These are phyloP conservation scores for Lysiphlebus fabarum DNA, from an alignment of 1,140 invertebrate genomes.

Conservation along the genomic window DNA sequence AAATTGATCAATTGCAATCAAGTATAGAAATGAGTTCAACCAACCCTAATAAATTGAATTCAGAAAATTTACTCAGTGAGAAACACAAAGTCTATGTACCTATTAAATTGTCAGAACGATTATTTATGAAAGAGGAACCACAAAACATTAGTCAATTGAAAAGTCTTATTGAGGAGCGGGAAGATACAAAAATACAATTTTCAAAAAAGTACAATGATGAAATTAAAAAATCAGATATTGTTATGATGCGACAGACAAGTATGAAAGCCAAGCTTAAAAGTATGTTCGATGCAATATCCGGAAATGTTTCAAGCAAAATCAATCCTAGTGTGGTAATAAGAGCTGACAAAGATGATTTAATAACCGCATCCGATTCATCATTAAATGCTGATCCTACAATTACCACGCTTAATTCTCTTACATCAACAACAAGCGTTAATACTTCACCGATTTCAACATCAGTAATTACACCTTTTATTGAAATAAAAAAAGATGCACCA, in stretches of 20 bases:
- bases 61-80: neutral
- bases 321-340: slow-evolving; percentile 50
- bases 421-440: slow-evolving; percentile 44
- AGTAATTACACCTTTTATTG: slow-evolving; percentile 37
- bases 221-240: slow-evolving; percentile 48
- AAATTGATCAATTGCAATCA: neutral
- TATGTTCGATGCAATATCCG: slow-evolving; percentile 54
- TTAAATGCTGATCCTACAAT: slow-evolving; percentile 5
- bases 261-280: slow-evolving; percentile 49
- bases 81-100: slow-evolving; percentile 14
- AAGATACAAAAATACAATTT: slow-evolving; percentile 39
- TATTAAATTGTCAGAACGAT: slow-evolving; percentile 42
- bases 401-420: slow-evolving; percentile 38
- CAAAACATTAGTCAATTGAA: slow-evolving; percentile 47
- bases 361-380: slow-evolving; percentile 14
- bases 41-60: neutral
- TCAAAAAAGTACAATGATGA: slow-evolving; percentile 44
- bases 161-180: slow-evolving; percentile 43
- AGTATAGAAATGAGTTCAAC: neutral
- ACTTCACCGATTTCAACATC: slow-evolving; percentile 47
- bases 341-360: slow-evolving; percentile 41
- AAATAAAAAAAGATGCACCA: slow-evolving; percentile 25
- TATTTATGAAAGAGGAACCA: slow-evolving; percentile 51
- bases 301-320: slow-evolving; percentile 45
- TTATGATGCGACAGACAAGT: slow-evolving; percentile 48